Conservation (phyloP, 2,888 invertebrate species). For the Cataglyphis albicans region DNA sequence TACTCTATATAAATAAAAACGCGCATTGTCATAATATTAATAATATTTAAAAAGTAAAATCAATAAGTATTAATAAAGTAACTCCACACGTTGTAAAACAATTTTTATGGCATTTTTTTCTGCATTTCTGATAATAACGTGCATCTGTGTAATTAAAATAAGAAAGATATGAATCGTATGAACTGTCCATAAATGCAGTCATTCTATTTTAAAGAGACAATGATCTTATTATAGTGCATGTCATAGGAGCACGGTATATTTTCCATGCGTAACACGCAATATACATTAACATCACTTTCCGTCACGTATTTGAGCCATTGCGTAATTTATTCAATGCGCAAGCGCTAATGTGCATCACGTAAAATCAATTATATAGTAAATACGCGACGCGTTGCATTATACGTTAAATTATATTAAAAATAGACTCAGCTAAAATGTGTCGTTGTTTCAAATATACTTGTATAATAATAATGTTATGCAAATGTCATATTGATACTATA, state of each 20-base stretch:
- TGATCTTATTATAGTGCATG: slow-evolving; percentile 10
- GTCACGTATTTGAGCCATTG: background rate
- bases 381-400: background rate
- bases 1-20: background rate
- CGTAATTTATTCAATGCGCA: slow-evolving; percentile 21
- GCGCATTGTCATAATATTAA: background rate
- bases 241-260: background rate
- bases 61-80: slow-evolving; percentile 11
- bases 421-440: background rate
- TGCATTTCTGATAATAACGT: background rate
- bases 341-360: background rate
- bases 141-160: slow-evolving; percentile 1
- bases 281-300: background rate
- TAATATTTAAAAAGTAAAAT: background rate
- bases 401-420: slow-evolving; percentile 24
- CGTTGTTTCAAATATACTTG: background rate
- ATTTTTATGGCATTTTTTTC: background rate
- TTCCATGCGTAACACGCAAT: slow-evolving; percentile 15
- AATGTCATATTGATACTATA: slow-evolving; percentile 7
- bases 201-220: slow-evolving; percentile 22
- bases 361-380: slow-evolving; percentile 20
- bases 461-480: background rate
- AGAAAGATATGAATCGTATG: background rate
- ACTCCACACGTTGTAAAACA: background rate
- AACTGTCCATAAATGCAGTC: background rate